Conservation (phyloP, 2,113 vertebrate species). For the Ammodramus savannarum region DNA sequence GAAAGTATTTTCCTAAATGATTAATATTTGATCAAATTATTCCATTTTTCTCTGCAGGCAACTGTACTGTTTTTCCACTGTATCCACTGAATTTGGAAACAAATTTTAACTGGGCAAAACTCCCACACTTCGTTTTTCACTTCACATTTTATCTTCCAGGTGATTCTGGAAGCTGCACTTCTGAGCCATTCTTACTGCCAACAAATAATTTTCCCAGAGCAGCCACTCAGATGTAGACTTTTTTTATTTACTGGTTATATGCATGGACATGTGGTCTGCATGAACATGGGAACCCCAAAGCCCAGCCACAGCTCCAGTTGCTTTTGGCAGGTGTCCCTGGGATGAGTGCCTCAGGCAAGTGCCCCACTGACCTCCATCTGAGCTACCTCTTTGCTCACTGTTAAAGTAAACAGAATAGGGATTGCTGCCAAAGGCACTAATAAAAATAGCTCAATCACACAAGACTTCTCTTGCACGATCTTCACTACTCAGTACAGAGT, state of each 20-base stretch:
- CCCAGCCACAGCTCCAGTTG: background rate
- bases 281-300: background rate
- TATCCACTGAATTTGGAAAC: background rate
- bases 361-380: background rate
- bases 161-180: background rate
- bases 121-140: background rate
- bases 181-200: background rate
- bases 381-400: background rate
- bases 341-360: background rate
- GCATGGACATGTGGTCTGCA: background rate
- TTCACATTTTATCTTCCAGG: background rate
- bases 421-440: background rate
- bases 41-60: background rate
- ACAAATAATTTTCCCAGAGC: background rate
- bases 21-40: background rate
- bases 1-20: background rate
- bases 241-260: background rate
- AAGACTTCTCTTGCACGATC: background rate
- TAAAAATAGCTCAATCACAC: background rate
- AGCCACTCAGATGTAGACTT: background rate
- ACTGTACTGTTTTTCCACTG: background rate
- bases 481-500: background rate
- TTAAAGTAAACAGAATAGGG: background rate
- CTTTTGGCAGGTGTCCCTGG: background rate
- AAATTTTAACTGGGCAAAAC: background rate